Evolutionary conservation across 2,888 invertebrate genomes (phyloP), one percentile per base, ranked within the genome.

Genomic region (Nesidiocoris tenuis): DNA sequence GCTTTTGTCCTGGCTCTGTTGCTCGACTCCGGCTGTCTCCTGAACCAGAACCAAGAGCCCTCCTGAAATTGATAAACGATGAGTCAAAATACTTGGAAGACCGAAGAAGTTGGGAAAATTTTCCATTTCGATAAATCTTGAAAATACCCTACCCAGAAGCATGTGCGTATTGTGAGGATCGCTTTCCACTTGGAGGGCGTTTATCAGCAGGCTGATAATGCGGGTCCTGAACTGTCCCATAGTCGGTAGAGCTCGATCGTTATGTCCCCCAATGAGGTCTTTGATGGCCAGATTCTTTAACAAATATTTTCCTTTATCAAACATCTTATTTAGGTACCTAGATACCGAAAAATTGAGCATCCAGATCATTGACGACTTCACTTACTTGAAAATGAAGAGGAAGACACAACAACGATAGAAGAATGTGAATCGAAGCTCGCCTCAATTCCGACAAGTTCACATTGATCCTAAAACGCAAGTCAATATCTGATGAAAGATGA

Each of bases 111-210:
- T 39, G 39, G 39, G 12, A 39, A 39, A 39, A 39, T 7, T 39
- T 39, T 3, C n/a, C n/a, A n/a, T n/a, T n/a, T n/a, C n/a, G n/a
- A n/a, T n/a, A n/a, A n/a, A n/a, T n/a, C n/a, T n/a, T n/a, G n/a
- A n/a, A 12, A 39, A n/a, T 5, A 59, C 1, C 59, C 7, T 82
- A 86, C 90, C 89, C 55, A 96, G 85, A 54, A 95, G 84, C 90
- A 95, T 92, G 82, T 95, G 95, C 1, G 94, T 91, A 84, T 96
- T 96, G 80, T 89, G 88, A 0, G 94, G 88, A 85, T 96, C 95
- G 0, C 88, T 88, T 84, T 96, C 95, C 63, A 91, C 91, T 85
- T 92, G 90, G 21, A 96, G 85, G 1, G 94, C 92, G 82, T 90
- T 91, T 84, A 94, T 91, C 18, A 96, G 85, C 23, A 94, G 87